phyloP scores from a whole-genome alignment of 2,888 invertebrate genomes.

The Hecatera dysodea region DNA sequence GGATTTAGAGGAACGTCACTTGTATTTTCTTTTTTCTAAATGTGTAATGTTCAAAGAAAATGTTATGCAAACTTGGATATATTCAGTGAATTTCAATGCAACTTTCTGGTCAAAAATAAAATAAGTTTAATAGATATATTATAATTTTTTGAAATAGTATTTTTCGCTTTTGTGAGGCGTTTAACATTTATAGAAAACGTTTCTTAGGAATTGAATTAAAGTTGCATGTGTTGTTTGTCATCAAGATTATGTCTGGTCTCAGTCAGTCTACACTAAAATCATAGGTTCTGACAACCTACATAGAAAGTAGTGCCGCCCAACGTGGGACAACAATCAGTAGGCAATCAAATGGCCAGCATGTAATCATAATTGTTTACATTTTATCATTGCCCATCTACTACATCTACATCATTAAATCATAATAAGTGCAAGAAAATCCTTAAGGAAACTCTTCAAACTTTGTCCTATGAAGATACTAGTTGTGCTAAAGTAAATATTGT shows the following conservation, averaged over 20 bases:
- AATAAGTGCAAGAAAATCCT: no score
- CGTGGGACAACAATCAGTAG: not conserved
- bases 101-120: no score
- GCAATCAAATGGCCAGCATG: not conserved
- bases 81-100: no score
- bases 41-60: not conserved
- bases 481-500: no score
- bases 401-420: no score
- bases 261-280: not conserved
- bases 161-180: no score
- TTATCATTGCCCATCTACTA: not conserved
- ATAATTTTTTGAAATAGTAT: no score
- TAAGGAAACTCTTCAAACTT: no score
- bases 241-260: not conserved
- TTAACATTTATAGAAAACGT: not conserved
- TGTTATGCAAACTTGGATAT: not conserved
- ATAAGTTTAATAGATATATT: not conserved
- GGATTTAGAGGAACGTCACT: no score
- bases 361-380: not conserved
- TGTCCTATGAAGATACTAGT: no score
- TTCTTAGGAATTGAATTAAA: not conserved
- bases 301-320: not conserved
- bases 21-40: not conserved
- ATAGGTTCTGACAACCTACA: not conserved
- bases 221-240: not conserved